A percentile compares a stretch with the other conserved stretches of the same genome.
Evolutionary conservation across 2,888 invertebrate species (phyloP).

Genomic region (Pristionchus mayeri): DNA sequence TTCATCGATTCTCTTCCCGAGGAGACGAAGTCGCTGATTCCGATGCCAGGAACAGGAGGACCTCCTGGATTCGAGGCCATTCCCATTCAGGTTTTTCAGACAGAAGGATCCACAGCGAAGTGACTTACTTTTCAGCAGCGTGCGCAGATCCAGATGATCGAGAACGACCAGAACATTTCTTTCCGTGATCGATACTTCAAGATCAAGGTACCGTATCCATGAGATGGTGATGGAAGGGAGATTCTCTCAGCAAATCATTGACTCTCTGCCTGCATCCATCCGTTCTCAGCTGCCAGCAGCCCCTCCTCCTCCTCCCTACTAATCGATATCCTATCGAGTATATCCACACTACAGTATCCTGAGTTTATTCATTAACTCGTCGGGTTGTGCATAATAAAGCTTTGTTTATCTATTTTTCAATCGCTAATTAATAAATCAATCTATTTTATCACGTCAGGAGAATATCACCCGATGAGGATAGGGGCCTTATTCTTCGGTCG

Average conservation of each 20-base stretch:
- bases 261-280: conserved; percentile 22
- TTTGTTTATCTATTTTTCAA: too few species aligned
- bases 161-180: neutral
- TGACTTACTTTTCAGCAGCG: neutral
- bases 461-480: too few species aligned
- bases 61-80: conserved; percentile 45
- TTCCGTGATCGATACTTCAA: conserved; percentile 44
- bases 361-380: conserved; percentile 14
- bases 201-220: conserved; percentile 18
- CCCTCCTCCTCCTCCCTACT: conserved; percentile 41
- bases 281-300: conserved; percentile 27
- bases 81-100: conserved; percentile 35
- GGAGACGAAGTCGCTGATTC: neutral
- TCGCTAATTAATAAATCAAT: too few species aligned
- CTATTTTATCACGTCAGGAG: too few species aligned
- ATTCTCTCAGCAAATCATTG: conserved; percentile 42
- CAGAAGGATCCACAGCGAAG: neutral
- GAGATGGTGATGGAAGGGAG: neutral
- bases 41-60: conserved; percentile 28
- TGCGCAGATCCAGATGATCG: conserved; percentile 23
- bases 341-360: neutral
- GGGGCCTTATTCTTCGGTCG: too few species aligned
- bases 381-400: conserved; percentile 15
- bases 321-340: neutral
- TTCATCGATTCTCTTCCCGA: conserved; percentile 40